Evolutionary conservation across 2,888 invertebrate genomes (phyloP).

Genomic region (Artemia sp.): DNA sequence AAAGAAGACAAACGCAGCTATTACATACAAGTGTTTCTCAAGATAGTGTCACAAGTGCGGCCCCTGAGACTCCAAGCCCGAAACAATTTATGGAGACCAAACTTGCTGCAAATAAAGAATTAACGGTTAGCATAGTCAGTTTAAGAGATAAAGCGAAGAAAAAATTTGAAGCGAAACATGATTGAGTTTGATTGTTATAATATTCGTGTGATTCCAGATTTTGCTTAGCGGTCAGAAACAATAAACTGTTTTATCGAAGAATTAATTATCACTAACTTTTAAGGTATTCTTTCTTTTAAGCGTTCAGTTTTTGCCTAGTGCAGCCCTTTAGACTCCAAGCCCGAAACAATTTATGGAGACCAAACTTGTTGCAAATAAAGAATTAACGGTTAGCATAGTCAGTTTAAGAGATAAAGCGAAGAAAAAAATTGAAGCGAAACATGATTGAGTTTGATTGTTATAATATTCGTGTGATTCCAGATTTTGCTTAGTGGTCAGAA

Average conservation of each 20-base stretch:
- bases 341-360: conserved; percentile 10
- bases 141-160: not conserved
- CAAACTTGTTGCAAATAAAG: conserved; percentile 6
- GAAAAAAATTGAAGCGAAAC: not conserved
- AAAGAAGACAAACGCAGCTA: conserved; percentile 6
- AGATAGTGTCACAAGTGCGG: not conserved
- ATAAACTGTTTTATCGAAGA: too few relatives aligned
- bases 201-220: too few relatives aligned
- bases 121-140: not conserved
- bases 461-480: too few relatives aligned
- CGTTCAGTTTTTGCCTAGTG: too few relatives aligned
- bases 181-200: not conserved
- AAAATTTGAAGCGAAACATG: not conserved
- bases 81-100: conserved; percentile 5
- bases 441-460: not conserved
- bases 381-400: not conserved
- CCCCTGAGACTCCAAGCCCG: not conserved
- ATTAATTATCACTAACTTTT: too few relatives aligned
- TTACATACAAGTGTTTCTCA: not conserved
- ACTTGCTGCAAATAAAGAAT: conserved; percentile 12
- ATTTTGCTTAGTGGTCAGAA: too few relatives aligned
- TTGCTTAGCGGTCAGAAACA: too few relatives aligned
- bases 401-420: not conserved
- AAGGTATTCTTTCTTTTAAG: too few relatives aligned
- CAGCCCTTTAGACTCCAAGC: not conserved